Evolutionary conservation across 2,797 vertebrate genomes (phyloP).

Genomic region (Buceros bicornis): DNA sequence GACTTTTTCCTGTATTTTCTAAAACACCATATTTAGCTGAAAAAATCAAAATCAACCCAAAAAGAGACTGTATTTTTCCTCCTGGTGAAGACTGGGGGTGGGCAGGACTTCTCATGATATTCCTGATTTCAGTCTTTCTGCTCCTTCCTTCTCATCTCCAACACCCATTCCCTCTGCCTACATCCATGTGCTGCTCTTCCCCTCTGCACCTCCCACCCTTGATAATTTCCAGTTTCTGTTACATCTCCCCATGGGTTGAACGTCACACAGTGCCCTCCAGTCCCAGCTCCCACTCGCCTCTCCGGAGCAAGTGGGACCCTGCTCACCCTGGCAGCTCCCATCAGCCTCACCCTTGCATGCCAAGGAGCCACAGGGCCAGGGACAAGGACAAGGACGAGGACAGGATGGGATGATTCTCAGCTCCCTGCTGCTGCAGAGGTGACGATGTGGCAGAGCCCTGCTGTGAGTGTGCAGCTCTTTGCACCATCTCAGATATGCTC

Average conservation of each 20-base stretch:
- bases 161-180: neutral
- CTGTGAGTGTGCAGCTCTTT: neutral
- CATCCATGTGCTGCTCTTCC: neutral
- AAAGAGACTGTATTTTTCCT: neutral
- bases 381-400: neutral
- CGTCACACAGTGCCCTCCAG: neutral
- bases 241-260: neutral
- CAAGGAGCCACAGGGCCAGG: fast-evolving
- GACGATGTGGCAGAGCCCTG: neutral
- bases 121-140: neutral
- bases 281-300: neutral
- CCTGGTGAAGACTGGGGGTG: neutral
- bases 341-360: neutral
- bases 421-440: neutral
- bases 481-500: neutral
- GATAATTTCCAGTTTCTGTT: neutral
- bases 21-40: neutral
- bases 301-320: neutral
- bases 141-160: neutral
- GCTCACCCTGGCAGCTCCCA: neutral
- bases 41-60: neutral
- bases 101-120: neutral
- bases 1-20: neutral
- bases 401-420: neutral
- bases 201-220: neutral